Evolutionary conservation across 2,888 invertebrate genomes (phyloP).

Genomic region (Trissoscelio sp.): DNA sequence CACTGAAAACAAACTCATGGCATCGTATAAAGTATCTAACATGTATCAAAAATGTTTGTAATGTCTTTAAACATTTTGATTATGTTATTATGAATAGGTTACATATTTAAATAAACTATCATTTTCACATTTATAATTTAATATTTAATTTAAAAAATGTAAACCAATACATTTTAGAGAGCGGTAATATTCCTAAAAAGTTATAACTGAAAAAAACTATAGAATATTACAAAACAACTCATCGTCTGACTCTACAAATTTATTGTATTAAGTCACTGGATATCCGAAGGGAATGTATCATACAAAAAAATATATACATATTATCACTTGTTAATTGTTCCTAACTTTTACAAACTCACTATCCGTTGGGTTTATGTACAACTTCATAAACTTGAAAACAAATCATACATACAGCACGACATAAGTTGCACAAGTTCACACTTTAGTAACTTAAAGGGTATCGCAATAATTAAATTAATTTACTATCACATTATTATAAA

Average conservation of each 20-base stretch:
- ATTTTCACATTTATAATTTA: too few relatives aligned
- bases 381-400: background rate
- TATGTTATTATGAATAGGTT: too few relatives aligned
- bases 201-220: background rate
- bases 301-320: slow-evolving; percentile 54
- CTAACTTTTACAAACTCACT: slow-evolving; percentile 45
- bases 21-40: too few relatives aligned
- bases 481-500: too few relatives aligned
- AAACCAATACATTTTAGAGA: background rate
- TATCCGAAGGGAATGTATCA: slow-evolving; percentile 57
- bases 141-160: background rate
- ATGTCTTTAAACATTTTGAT: too few relatives aligned
- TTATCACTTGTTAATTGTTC: slow-evolving; percentile 43
- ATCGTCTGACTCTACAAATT: slow-evolving; percentile 2
- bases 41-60: too few relatives aligned
- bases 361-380: slow-evolving; percentile 33
- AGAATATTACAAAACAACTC: background rate
- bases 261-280: slow-evolving; percentile 41
- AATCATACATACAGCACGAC: too few relatives aligned
- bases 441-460: too few relatives aligned
- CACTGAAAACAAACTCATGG: too few relatives aligned
- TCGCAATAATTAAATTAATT: too few relatives aligned
- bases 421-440: too few relatives aligned
- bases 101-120: too few relatives aligned
- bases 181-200: background rate